Evolutionary conservation across 2,113 vertebrate species (phyloP).

Genomic region (Aleadryas rufinucha): DNA sequence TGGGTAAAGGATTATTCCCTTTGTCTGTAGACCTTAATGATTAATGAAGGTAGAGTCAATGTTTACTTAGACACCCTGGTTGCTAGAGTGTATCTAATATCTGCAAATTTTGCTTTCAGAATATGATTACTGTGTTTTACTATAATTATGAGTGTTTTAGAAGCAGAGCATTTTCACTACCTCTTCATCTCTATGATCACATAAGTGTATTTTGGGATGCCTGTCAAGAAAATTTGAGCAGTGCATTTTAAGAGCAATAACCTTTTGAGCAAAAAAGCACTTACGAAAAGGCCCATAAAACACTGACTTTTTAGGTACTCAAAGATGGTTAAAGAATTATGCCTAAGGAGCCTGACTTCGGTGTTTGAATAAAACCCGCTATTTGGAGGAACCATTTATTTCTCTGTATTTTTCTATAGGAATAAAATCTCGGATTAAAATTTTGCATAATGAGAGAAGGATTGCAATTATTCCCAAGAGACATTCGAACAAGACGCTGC

Average conservation of each 20-base stretch:
- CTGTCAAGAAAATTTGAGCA: conserved; percentile 30
- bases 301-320: not conserved
- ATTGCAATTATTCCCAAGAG: not conserved
- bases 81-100: not conserved
- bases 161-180: not conserved
- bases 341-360: not conserved
- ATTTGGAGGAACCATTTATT: not conserved
- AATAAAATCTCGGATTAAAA: not conserved
- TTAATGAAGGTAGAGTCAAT: not conserved
- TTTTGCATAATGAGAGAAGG: not conserved
- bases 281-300: not conserved
- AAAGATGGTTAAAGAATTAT: not conserved
- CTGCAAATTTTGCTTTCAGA: not conserved
- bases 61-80: not conserved
- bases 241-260: conserved; percentile 1
- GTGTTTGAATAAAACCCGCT: not conserved
- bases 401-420: not conserved
- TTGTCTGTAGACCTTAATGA: not conserved
- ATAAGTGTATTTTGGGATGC: not conserved
- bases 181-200: not conserved
- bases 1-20: not conserved
- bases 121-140: not conserved
- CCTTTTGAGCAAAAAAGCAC: not conserved
- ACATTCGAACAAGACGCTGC: not conserved
- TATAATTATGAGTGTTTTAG: not conserved